Evolutionary conservation across 2,888 invertebrate species (phyloP).

Genomic region (Sarcophaga caerulescens): DNA sequence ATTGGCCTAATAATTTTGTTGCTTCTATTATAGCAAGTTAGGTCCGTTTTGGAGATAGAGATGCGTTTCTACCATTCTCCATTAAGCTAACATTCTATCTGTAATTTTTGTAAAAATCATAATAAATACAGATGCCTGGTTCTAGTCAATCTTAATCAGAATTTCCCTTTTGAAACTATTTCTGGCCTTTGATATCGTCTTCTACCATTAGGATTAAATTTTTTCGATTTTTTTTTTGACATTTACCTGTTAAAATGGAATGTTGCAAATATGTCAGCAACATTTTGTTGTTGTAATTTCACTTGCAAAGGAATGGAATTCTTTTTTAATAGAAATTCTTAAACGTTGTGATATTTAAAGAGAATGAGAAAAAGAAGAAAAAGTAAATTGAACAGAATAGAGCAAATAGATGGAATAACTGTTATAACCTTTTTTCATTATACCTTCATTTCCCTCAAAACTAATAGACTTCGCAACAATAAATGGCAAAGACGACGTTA

Average conservation of each 20-base stretch:
- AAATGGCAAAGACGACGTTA: not conserved
- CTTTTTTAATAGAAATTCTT: constrained; percentile 30
- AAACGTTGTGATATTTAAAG: constrained; percentile 11
- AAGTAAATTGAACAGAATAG: not conserved
- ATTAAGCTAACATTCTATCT: too few relatives aligned
- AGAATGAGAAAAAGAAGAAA: not conserved
- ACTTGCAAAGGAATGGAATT: not conserved
- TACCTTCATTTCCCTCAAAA: constrained; percentile 9
- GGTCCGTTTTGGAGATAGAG: too few relatives aligned
- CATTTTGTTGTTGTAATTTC: not conserved
- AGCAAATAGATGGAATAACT: not conserved
- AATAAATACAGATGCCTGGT: too few relatives aligned
- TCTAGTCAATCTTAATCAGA: too few relatives aligned
- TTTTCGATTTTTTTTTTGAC: too few relatives aligned
- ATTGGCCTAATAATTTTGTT: too few relatives aligned
- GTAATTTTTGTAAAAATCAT: too few relatives aligned
- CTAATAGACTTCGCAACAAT: not conserved
- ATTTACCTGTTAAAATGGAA: not conserved
- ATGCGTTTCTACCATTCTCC: too few relatives aligned
- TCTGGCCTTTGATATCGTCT: too few relatives aligned
- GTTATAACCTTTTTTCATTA: not conserved
- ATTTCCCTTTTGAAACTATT: too few relatives aligned
- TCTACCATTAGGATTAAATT: too few relatives aligned
- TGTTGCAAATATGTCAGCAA: constrained; percentile 8
- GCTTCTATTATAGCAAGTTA: too few relatives aligned